Percentiles rank a stretch among this genome's conserved stretches.
These are phyloP conservation scores for Geotrypetes seraphini DNA, from an alignment of 2,797 vertebrate species.

Conservation along the genomic window DNA sequence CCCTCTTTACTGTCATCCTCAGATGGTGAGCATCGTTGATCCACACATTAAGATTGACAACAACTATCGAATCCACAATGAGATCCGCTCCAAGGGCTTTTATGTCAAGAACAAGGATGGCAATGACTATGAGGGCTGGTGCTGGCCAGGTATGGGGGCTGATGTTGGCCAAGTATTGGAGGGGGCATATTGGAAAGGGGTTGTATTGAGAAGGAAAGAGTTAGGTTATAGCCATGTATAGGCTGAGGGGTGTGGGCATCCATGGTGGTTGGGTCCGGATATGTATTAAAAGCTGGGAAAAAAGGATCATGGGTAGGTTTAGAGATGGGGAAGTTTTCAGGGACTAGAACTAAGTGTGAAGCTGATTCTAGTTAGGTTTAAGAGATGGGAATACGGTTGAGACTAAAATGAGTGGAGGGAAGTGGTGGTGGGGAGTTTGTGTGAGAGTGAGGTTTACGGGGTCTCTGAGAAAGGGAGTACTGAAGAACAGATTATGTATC, in stretches of 20 bases:
- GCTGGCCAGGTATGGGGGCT: slow-evolving; percentile 73
- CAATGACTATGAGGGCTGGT: slow-evolving; percentile 88
- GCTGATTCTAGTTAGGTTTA: too few relatives aligned
- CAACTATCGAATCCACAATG: slow-evolving; percentile 72
- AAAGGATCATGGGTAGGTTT: too few relatives aligned
- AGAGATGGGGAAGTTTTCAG: too few relatives aligned
- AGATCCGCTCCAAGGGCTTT: slow-evolving; percentile 60
- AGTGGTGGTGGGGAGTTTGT: too few relatives aligned
- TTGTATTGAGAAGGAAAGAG: too few relatives aligned
- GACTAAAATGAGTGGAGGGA: too few relatives aligned
- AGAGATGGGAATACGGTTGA: too few relatives aligned
- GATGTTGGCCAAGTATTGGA: too few relatives aligned
- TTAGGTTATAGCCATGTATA: too few relatives aligned
- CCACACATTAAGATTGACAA: slow-evolving; percentile 89
- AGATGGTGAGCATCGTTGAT: slow-evolving; percentile 91
- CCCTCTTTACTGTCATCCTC: background rate
- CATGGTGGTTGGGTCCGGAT: too few relatives aligned
- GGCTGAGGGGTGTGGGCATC: background rate
- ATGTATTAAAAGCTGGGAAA: too few relatives aligned
- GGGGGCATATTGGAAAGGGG: background rate
- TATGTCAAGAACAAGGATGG: slow-evolving; percentile 85
- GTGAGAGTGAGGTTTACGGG: background rate
- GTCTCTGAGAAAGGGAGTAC: background rate
- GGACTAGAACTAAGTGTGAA: too few relatives aligned
- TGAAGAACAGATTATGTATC: background rate